Conservation (phyloP, 1,140 invertebrate species). For the Megathymus violae region DNA sequence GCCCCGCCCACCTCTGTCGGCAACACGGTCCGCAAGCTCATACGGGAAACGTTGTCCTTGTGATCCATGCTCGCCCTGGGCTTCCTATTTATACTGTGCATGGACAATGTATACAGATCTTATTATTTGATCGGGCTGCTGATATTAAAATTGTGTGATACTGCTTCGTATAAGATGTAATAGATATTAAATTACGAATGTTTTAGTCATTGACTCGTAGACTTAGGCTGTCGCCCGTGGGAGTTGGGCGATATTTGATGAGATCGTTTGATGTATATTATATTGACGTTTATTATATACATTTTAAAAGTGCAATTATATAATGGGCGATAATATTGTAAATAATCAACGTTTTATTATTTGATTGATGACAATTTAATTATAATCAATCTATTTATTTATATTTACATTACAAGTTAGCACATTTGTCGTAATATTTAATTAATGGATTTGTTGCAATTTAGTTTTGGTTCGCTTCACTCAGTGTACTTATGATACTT, state of each 20-base stretch:
- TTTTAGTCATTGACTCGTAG: conserved; percentile 28
- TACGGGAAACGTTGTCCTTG: conserved; percentile 93
- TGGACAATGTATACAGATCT: conserved; percentile 32
- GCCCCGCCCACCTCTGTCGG: conserved; percentile 90
- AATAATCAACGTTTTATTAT: conserved; percentile 48
- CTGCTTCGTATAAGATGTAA: conserved; percentile 28
- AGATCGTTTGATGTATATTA: conserved; percentile 20
- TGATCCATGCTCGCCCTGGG: conserved; percentile 73
- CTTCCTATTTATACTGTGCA: conserved; percentile 17
- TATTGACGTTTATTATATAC: conserved; percentile 37
- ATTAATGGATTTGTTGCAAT: conserved; percentile 33
- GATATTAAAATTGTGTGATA: conserved; percentile 39
- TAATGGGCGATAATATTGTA: conserved; percentile 48
- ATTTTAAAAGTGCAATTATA: conserved; percentile 52
- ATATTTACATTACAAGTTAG: conserved; percentile 23
- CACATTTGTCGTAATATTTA: conserved; percentile 27
- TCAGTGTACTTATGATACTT: conserved; percentile 23
- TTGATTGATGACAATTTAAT: conserved; percentile 37
- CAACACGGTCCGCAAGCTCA: conserved; percentile 94
- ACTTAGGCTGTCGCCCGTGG: conserved; percentile 14
- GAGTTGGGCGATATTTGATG: conserved; percentile 9
- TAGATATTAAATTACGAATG: conserved; percentile 26
- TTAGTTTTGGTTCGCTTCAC: conserved; percentile 35
- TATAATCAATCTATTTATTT: conserved; percentile 36
- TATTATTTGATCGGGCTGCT: conserved; percentile 32